Base-by-base conservation (phyloP, 30 jellyfish, hydroid and myxozoan species). In the Phacellophora camtschatica region DNA sequence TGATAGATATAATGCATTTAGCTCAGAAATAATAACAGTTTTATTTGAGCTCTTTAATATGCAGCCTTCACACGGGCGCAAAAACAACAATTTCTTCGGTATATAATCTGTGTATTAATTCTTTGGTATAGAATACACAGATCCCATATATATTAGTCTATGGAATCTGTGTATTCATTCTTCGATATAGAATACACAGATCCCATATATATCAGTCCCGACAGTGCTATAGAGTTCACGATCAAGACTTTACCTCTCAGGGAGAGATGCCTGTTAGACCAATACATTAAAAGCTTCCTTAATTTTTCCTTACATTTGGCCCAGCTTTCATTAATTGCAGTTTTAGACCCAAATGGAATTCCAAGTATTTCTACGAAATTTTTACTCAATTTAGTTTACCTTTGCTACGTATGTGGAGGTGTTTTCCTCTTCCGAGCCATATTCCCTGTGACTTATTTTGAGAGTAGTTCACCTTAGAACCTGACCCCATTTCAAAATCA, bases 231-330 rank as follows among this genome's bases (percentile, higher is more conserved):
- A 1, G 79, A 12, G 27, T 71, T 71, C 1, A 71, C 3, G 1
- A 71, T 71, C 31, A 71, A 5, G 24, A 13, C 55, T 31, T 71
- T 71, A 5, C 85, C 85, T 41, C 24, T 20, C 18, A 71, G 78
- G 22, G 85, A 71, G 53, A 71, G 29, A 18, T 1, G 16, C 2
- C 85, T 76, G 30, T 19, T 13, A 2, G 77, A 16, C 85, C 85
- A 71, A 1, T 36, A 49, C 0, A 1, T 15, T 8, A 71, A 7
- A 8, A 19, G 20, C 22, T 29, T 71, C 2, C 48, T 31, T 1
- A 71, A n/a, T 18, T 71, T 49, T 1, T 22, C n/a, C 2, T 42
- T 10, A 12, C 72, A 19, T 6, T 71, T 71, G 7, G 22, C 9
- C 81, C 81, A 66, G 3, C 42, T 7, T 15, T 5, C 34, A 3